A percentile compares a stretch with the other conserved stretches of the same genome.
These are phyloP conservation scores for Varanus salvator DNA, from an alignment of 2,113 vertebrate genomes.

Conservation along the genomic window DNA sequence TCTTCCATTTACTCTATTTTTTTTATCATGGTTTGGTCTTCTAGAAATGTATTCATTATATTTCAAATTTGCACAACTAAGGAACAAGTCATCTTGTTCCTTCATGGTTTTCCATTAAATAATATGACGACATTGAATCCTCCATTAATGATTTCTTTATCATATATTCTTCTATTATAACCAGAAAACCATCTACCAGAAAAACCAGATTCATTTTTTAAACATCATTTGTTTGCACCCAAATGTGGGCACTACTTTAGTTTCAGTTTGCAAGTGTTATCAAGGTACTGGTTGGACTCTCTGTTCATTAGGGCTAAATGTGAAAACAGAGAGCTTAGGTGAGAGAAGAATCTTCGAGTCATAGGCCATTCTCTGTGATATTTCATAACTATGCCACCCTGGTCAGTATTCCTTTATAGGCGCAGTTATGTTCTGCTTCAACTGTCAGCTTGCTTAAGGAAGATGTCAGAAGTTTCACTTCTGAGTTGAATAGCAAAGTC, in stretches of 20 bases:
- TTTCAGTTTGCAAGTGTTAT: neutral
- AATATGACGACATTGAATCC: neutral
- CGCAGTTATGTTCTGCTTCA: too few species aligned
- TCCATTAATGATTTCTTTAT: neutral
- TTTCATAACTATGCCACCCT: too few species aligned
- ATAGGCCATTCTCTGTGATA: neutral
- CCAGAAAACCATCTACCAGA: neutral
- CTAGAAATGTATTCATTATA: neutral
- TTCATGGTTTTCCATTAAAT: neutral
- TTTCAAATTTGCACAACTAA: neutral
- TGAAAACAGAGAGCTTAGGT: neutral
- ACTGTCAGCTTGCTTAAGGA: too few species aligned
- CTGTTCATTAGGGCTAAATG: neutral
- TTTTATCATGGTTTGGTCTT: neutral
- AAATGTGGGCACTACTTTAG: too few species aligned
- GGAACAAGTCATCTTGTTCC: neutral
- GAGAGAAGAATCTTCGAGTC: neutral
- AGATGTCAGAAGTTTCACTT: too few species aligned
- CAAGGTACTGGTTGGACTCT: neutral
- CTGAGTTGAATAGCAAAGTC: too few species aligned
- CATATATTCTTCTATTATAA: neutral
- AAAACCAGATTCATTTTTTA: neutral
- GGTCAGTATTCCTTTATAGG: too few species aligned
- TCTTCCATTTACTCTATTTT: neutral
- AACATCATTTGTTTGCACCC: too few species aligned